A percentile compares a stretch with the other conserved stretches of the same genome.
Evolutionary conservation across 2,888 invertebrate species (phyloP).

Genomic region (Portevinia maculata): DNA sequence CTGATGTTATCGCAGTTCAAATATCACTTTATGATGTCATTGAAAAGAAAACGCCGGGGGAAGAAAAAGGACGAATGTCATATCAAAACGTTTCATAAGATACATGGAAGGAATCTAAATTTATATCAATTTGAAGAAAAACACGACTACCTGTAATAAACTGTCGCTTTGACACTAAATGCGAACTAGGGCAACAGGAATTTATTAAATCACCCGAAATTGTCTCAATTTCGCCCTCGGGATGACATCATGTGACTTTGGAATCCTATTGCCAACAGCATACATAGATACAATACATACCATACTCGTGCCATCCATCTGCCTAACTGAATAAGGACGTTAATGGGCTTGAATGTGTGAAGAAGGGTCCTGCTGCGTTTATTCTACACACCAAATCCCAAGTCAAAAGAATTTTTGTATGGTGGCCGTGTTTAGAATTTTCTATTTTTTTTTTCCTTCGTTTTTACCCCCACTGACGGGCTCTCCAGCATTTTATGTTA

Average conservation of each 20-base stretch:
- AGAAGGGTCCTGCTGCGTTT: conserved; percentile 33
- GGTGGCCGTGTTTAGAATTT: conserved; percentile 45
- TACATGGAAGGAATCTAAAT: conserved; percentile 61
- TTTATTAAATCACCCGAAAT: conserved; percentile 69
- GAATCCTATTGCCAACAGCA: too few species aligned
- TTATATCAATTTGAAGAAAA: conserved; percentile 40
- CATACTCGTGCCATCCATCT: conserved; percentile 19
- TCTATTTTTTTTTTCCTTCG: conserved; percentile 19
- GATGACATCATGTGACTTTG: conserved; percentile 35
- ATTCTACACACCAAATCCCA: conserved; percentile 19
- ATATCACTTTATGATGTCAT: conserved; percentile 63
- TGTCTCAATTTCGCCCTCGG: conserved; percentile 59
- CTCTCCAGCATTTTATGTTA: not conserved
- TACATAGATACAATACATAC: too few species aligned
- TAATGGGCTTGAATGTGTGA: conserved; percentile 29
- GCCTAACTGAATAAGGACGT: conserved; percentile 65
- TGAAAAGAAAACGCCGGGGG: conserved; percentile 5
- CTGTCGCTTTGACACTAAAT: conserved; percentile 64
- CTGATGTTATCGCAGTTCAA: conserved; percentile 55
- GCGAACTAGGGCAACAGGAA: conserved; percentile 64
- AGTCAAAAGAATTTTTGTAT: conserved; percentile 29
- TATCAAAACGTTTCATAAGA: conserved; percentile 56
- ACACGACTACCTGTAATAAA: conserved; percentile 20
- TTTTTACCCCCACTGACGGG: too few species aligned
- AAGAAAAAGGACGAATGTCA: conserved; percentile 52